Percentiles rank a stretch among this genome's conserved stretches.
Evolutionary conservation across 2,113 vertebrate genomes (phyloP).

Genomic region (Andinoacara biseriatus): DNA sequence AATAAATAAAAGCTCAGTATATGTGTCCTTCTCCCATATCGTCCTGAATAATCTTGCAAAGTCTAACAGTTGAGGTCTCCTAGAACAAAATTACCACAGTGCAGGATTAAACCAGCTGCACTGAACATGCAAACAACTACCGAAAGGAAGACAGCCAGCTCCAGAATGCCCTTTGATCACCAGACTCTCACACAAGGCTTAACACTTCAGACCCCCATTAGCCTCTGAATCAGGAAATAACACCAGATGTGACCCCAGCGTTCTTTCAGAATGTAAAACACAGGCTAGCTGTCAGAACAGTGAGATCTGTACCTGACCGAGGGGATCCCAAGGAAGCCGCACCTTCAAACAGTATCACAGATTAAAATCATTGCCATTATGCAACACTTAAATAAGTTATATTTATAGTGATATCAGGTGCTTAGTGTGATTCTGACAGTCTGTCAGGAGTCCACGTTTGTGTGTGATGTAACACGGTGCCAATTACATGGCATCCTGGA

Average conservation of each 20-base stretch:
- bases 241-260: not conserved
- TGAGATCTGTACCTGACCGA: not conserved
- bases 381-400: not conserved
- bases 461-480: not conserved
- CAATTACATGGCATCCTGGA: not conserved
- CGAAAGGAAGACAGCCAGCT: not conserved
- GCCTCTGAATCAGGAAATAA: not conserved
- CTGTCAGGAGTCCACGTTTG: not conserved
- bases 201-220: constrained; percentile 3
- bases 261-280: constrained; percentile 6
- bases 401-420: not conserved
- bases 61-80: constrained; percentile 25
- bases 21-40: constrained; percentile 32
- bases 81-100: constrained; percentile 23
- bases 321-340: not conserved
- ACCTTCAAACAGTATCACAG: not conserved
- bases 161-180: constrained; percentile 2
- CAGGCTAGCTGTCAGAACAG: not conserved
- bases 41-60: constrained; percentile 4
- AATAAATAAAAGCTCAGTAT: constrained; percentile 7
- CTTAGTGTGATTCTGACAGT: not conserved
- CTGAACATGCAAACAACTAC: constrained; percentile 2
- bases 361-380: not conserved
- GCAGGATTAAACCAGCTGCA: not conserved
- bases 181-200: not conserved